Percentiles rank a stretch among this genome's conserved stretches.
Evolutionary conservation across 2,888 invertebrate genomes (phyloP).

Genomic region (Troides helena): DNA sequence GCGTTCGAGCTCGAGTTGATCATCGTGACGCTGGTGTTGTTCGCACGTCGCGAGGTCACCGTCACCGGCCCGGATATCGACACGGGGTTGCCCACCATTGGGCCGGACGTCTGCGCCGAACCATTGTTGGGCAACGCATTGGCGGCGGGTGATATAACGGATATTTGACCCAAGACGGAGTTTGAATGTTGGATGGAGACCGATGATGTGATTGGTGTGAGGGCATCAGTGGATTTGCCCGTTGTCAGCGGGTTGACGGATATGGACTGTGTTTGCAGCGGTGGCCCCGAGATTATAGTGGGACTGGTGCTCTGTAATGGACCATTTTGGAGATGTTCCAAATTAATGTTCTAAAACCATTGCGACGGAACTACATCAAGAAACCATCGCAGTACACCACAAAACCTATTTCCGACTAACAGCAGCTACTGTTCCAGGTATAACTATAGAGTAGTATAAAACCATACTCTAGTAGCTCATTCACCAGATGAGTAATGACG

Average conservation of each 20-base stretch:
- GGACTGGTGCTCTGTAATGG: slow-evolving; percentile 54
- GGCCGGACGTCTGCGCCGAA: slow-evolving; percentile 5
- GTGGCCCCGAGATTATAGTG: slow-evolving; percentile 55
- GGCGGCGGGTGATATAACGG: slow-evolving; percentile 42
- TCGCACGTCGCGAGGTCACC: slow-evolving; percentile 82
- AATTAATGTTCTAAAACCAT: too few relatives aligned
- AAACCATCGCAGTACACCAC: too few relatives aligned
- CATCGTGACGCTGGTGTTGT: slow-evolving; percentile 89
- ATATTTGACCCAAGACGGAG: slow-evolving; percentile 65
- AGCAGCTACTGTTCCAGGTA: too few relatives aligned
- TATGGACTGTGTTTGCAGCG: slow-evolving; percentile 59
- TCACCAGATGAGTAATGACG: too few relatives aligned
- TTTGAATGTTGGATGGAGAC: slow-evolving; percentile 68
- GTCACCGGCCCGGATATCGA: slow-evolving; percentile 81
- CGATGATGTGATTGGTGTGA: slow-evolving; percentile 52
- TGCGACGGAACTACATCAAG: too few relatives aligned
- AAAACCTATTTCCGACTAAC: too few relatives aligned
- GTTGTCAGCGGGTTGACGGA: slow-evolving; percentile 63
- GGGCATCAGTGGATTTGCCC: slow-evolving; percentile 66
- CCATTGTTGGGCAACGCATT: slow-evolving; percentile 35
- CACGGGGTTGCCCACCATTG: slow-evolving; percentile 42
- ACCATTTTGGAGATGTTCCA: neutral
- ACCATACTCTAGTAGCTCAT: too few relatives aligned
- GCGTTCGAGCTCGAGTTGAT: slow-evolving; percentile 73
- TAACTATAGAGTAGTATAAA: too few relatives aligned